Evolutionary conservation across 2,113 vertebrate genomes (phyloP).

Genomic region (Beaufortia kweichowensis): DNA sequence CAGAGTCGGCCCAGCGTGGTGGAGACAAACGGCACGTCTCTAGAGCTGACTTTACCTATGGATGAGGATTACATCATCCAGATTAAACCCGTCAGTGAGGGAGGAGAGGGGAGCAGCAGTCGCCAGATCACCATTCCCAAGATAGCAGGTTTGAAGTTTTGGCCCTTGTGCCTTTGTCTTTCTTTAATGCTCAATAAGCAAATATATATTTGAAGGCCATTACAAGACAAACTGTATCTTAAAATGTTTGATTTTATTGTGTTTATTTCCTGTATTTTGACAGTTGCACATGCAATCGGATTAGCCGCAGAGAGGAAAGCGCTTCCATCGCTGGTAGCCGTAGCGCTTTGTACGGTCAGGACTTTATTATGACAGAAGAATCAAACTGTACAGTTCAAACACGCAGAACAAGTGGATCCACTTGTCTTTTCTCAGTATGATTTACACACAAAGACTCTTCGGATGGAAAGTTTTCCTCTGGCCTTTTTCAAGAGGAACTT

Average conservation of each 20-base stretch:
- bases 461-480: constrained; percentile 16
- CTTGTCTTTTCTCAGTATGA: constrained; percentile 28
- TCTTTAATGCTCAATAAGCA: too few species aligned
- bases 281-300: constrained; percentile 82
- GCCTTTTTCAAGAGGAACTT: constrained; percentile 47
- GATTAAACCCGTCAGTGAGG: constrained; percentile 93
- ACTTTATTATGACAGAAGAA: constrained; percentile 73
- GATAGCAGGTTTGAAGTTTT: constrained; percentile 65
- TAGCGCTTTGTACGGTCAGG: constrained; percentile 84
- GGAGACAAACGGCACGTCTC: constrained; percentile 90
- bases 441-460: constrained; percentile 22
- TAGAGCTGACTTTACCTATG: constrained; percentile 89
- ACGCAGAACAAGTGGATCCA: constrained; percentile 10
- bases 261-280: constrained; percentile 35
- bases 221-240: too few species aligned
- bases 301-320: constrained; percentile 79
- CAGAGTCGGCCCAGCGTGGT: constrained; percentile 86
- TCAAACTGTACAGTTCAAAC: not conserved
- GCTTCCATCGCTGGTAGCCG: constrained; percentile 76
- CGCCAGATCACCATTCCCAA: constrained; percentile 92
- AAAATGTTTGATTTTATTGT: too few species aligned
- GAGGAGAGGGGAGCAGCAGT: constrained; percentile 92
- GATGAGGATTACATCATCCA: constrained; percentile 93
- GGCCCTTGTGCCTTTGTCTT: not conserved
- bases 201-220: too few species aligned